phyloP scores from a whole-genome alignment of 2,113 vertebrate genomes.

The Tupaia chinensis region DNA sequence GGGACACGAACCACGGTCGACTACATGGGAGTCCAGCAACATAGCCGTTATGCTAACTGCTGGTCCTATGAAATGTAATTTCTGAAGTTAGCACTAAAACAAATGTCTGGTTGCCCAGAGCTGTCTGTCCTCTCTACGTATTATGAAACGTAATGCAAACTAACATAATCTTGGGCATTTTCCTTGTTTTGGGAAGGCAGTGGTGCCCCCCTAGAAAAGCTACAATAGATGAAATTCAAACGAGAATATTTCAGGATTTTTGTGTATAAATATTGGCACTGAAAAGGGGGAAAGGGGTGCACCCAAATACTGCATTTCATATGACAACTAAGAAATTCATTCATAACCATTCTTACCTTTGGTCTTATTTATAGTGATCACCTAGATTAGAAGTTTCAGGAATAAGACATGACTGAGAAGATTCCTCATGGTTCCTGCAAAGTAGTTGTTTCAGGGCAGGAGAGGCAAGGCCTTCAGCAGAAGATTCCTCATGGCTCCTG shows the following conservation, averaged over 20 bases:
- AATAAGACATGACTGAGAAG: not conserved
- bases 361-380: not conserved
- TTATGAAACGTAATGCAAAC: constrained; percentile 10
- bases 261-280: constrained; percentile 33
- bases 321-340: not conserved
- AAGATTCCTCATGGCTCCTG: no score
- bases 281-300: not conserved
- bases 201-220: constrained; percentile 1
- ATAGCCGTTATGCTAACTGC: no score
- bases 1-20: no score
- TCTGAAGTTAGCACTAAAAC: not conserved
- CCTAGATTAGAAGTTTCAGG: not conserved
- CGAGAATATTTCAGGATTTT: constrained; percentile 48
- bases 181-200: constrained; percentile 22
- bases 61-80: not conserved
- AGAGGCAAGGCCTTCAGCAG: no score
- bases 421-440: no score
- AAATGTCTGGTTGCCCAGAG: not conserved
- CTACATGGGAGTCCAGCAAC: no score
- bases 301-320: not conserved
- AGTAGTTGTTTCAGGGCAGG: no score
- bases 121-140: not conserved
- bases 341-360: not conserved
- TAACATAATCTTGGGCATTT: constrained; percentile 1
- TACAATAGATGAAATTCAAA: constrained; percentile 44